Evolutionary conservation across 2,888 invertebrate species (phyloP), one percentile per base, ranked within the genome.

Genomic region (Morinoia aosen): DNA sequence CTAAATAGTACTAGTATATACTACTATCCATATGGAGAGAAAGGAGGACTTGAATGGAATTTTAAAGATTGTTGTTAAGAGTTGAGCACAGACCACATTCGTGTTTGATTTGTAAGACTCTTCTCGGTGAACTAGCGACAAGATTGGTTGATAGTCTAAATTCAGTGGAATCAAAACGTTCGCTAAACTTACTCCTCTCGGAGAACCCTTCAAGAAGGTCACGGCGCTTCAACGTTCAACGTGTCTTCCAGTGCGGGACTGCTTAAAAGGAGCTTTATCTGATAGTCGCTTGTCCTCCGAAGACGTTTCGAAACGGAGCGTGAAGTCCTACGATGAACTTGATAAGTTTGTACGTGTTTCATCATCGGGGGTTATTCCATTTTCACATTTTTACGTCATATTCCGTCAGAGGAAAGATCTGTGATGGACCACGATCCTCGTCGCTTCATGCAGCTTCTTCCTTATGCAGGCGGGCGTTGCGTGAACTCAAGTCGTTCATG

Each of bases 271-370:
- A 76, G 76, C 76, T 25, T 76, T 33, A 76, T 76, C 76, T 76
- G 76, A 76, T 76, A 76, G 76, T 76, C 76, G 76, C 25, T 76
- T 76, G 76, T 76, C 76, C 76, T 76, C 76, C 33, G 19, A 33
- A 76, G 76, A 76, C 19, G 33, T 76, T 76, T 76, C 76, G 76
- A 76, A 76, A 76, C 25, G 76, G 76, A 76, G 76, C 76, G 76
- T 76, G 76, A 76, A 76, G 76, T 76, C 76, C 76, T 76, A 25
- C 76, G 76, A 76, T 76, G 33, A 76, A 76, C 76, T 76, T 76
- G 76, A 76, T 76, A 76, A 76, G 76, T 76, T 76, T 76, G 76
- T 76, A 25, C 76, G 76, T 19, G 25, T 76, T 76, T 76, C 76
- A 76, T 76, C 76, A 76, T 76, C 76, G 25, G 14, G 33, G 8